Conservation (phyloP, 2,888 invertebrate species). For the Eueremaeus valkanovi region DNA sequence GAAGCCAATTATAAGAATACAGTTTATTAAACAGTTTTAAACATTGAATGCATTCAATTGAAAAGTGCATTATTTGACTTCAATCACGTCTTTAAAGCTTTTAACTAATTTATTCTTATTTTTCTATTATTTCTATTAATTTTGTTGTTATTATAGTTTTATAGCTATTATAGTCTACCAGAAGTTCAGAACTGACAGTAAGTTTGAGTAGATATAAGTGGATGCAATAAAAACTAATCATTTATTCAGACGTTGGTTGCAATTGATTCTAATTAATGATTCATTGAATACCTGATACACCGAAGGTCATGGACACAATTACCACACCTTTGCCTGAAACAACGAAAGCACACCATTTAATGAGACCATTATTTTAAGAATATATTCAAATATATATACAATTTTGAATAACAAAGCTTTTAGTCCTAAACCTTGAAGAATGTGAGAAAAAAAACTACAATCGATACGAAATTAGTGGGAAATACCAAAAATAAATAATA, state of each 20-base stretch:
- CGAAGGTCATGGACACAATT: constrained; percentile 11
- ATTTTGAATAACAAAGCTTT: constrained; percentile 2
- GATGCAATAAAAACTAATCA: background rate
- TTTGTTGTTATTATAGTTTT: too few species aligned
- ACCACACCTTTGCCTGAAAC: constrained; percentile 21
- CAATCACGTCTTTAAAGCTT: background rate
- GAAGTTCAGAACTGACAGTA: too few species aligned
- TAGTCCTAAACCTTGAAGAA: background rate
- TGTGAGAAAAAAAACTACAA: background rate
- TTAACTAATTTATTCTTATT: too few species aligned
- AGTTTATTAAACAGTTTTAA: too few species aligned
- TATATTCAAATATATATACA: background rate
- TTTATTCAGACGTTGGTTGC: background rate
- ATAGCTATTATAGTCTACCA: too few species aligned
- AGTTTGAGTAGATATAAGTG: background rate
- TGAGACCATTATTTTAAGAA: constrained; percentile 22
- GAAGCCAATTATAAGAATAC: too few species aligned
- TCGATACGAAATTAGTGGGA: constrained; percentile 4
- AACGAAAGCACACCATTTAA: background rate
- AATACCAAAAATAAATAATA: constrained; percentile 15
- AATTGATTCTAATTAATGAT: constrained; percentile 12
- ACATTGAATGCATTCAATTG: too few species aligned
- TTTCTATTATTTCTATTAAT: too few species aligned
- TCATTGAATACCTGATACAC: constrained; percentile 10
- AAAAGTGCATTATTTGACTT: background rate